Percentiles rank a stretch among this genome's conserved stretches.
phyloP scores from a whole-genome alignment of 2,797 vertebrate species.

The Ispidina lecontei region DNA sequence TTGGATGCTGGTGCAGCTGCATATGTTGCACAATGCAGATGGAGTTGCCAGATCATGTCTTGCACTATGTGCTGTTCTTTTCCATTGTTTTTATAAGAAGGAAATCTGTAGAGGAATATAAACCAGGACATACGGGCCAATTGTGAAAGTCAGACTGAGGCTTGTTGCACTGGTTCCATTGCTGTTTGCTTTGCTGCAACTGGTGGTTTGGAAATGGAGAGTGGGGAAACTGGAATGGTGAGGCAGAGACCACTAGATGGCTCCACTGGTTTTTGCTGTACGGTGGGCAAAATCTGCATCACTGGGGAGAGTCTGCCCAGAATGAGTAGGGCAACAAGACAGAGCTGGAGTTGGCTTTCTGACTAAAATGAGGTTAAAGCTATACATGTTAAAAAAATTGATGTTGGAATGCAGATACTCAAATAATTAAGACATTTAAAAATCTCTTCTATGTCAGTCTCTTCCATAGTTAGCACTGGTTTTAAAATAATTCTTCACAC shows the following conservation, averaged over 20 bases:
- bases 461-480: neutral
- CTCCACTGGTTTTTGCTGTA: constrained; percentile 25
- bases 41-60: neutral
- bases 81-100: neutral
- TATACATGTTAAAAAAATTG: neutral
- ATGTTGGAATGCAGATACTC: neutral
- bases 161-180: neutral
- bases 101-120: neutral
- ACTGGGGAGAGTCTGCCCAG: neutral
- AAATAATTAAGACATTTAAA: neutral
- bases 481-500: neutral
- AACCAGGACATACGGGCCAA: neutral
- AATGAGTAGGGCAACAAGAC: neutral
- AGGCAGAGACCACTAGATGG: constrained; percentile 51
- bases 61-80: neutral
- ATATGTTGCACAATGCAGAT: accelerated
- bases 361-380: neutral
- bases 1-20: neutral
- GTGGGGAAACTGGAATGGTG: neutral
- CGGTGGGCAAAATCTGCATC: constrained; percentile 9
- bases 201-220: neutral
- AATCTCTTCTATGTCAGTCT: neutral
- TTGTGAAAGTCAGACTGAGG: neutral
- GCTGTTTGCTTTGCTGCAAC: neutral
- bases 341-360: neutral